phyloP scores from a whole-genome alignment of 2,888 invertebrate species.

The Eudemis profundana region DNA sequence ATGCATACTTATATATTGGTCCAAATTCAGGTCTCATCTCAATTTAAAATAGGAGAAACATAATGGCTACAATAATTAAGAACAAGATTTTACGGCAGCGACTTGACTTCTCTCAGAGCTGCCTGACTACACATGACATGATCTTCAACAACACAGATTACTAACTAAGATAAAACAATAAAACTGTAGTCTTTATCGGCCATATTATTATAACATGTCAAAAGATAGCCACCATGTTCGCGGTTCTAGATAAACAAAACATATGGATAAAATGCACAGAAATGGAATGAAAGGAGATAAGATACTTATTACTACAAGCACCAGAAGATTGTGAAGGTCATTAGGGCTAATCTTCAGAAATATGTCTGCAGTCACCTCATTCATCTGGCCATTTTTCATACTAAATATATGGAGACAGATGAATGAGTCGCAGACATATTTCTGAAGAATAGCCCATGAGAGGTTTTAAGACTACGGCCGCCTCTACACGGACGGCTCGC shows the following conservation, averaged over 20 bases:
- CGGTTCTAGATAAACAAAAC: constrained; percentile 36
- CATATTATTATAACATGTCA: constrained; percentile 19
- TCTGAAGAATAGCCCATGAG: too few species aligned
- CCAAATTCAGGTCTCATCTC: constrained; percentile 69
- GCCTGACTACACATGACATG: constrained; percentile 28
- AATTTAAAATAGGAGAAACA: constrained; percentile 60
- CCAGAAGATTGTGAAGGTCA: constrained; percentile 74
- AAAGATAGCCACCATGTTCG: constrained; percentile 28
- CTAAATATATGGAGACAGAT: too few species aligned
- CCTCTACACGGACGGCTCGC: constrained; percentile 34
- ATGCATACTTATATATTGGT: constrained; percentile 61
- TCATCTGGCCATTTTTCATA: too few species aligned
- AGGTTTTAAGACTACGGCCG: constrained; percentile 56
- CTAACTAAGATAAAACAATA: constrained; percentile 35
- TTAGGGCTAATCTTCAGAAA: too few species aligned
- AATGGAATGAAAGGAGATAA: constrained; percentile 76
- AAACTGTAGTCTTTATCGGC: constrained; percentile 33
- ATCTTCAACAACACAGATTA: constrained; percentile 30
- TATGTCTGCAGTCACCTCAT: too few species aligned
- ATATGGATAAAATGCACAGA: constrained; percentile 65
- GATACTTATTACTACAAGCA: constrained; percentile 80
- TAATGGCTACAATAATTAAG: constrained; percentile 32
- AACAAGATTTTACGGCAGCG: constrained; percentile 50
- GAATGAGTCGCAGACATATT: too few species aligned
- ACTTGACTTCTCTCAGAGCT: constrained; percentile 8